A percentile compares a stretch with the other conserved stretches of the same genome.
Conservation (phyloP, 1,140 invertebrate species). For the Eriocheir sinensis region DNA sequence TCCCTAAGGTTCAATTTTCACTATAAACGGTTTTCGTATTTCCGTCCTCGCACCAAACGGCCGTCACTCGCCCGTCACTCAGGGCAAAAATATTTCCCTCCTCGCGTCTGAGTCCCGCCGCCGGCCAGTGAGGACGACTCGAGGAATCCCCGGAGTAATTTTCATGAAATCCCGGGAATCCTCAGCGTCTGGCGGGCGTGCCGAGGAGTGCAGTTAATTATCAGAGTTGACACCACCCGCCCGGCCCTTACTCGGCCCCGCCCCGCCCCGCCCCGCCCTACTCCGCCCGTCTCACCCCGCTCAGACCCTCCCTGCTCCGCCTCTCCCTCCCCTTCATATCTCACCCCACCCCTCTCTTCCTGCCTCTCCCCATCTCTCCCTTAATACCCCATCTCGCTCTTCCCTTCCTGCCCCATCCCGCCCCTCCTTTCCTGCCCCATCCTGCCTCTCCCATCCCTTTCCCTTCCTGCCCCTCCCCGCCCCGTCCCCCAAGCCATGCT, state of each 20-base stretch:
- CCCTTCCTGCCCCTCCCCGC: too few relatives aligned
- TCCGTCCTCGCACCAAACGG: background rate
- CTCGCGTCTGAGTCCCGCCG: background rate
- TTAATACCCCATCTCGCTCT: background rate
- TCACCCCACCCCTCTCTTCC: background rate
- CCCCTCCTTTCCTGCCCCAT: background rate
- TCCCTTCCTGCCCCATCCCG: too few relatives aligned
- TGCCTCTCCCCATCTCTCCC: too few relatives aligned
- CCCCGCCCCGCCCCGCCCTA: background rate
- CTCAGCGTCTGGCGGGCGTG: background rate
- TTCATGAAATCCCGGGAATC: constrained; percentile 15
- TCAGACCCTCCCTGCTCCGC: background rate
- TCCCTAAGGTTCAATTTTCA: background rate
- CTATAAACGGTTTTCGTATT: background rate
- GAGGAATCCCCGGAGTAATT: background rate
- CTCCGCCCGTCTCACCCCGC: background rate
- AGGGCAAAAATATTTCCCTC: background rate
- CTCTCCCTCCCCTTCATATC: background rate
- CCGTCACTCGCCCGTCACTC: background rate
- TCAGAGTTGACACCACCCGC: background rate
- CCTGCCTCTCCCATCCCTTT: too few relatives aligned
- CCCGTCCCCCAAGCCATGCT: background rate
- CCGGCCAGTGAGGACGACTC: background rate
- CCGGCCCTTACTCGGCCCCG: background rate
- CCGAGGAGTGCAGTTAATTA: constrained; percentile 15